A percentile compares a stretch with the other conserved stretches of the same genome.
Conservation (phyloP, 2,888 invertebrate species). For the Scaptomyza reducta region DNA sequence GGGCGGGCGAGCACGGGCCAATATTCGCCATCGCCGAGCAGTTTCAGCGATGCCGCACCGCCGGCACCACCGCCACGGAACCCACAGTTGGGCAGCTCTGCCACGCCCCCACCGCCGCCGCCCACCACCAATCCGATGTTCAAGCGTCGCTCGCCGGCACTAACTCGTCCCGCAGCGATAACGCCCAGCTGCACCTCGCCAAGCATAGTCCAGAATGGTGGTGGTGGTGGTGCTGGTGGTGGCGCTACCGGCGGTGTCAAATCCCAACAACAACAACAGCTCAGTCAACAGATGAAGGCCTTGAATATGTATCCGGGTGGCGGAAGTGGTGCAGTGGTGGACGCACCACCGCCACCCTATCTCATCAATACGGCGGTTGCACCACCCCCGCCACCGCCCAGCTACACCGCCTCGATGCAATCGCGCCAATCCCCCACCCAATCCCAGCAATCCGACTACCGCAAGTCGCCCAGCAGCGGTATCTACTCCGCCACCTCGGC, state of each 20-base stretch:
- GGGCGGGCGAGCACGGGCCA: conserved; percentile 84
- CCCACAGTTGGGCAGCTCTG: conserved; percentile 85
- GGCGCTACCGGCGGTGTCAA: conserved; percentile 86
- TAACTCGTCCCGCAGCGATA: conserved; percentile 86
- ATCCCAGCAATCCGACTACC: conserved; percentile 88
- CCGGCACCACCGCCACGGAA: conserved; percentile 90
- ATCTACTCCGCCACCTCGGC: conserved; percentile 94
- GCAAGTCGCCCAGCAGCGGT: conserved; percentile 94
- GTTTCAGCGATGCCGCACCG: conserved; percentile 87
- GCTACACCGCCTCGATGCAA: conserved; percentile 93
- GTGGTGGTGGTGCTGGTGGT: conserved; percentile 33
- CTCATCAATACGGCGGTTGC: conserved; percentile 85
- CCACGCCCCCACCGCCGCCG: conserved; percentile 88
- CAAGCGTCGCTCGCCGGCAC: conserved; percentile 91
- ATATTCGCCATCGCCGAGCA: conserved; percentile 86
- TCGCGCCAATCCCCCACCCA: conserved; percentile 94
- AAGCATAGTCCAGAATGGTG: conserved; percentile 76
- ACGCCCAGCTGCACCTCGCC: conserved; percentile 85
- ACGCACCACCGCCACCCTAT: conserved; percentile 88
- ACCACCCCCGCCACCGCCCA: conserved; percentile 88
- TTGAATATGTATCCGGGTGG: conserved; percentile 90
- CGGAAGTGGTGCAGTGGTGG: conserved; percentile 88
- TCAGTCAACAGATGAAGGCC: conserved; percentile 95
- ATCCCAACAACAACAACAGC: conserved; percentile 88
- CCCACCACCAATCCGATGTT: conserved; percentile 89